These are phyloP conservation scores for Melanaphis sacchari DNA, from an alignment of 1,140 invertebrate species.

Conservation along the genomic window DNA sequence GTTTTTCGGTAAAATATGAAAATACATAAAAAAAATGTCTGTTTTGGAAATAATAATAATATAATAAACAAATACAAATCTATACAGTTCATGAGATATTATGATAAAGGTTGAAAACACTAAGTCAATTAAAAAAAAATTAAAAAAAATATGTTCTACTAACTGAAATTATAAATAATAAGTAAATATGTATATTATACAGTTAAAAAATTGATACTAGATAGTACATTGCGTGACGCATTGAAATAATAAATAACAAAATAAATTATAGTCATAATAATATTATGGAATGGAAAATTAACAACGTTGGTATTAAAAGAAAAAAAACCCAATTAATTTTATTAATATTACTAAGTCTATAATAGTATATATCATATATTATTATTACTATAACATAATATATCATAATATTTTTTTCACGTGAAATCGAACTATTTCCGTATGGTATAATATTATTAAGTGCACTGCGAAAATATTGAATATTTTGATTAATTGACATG, in stretches of 20 bases:
- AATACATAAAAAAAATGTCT: constrained; percentile 16
- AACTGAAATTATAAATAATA: neutral
- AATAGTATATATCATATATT: neutral
- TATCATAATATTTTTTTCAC: neutral
- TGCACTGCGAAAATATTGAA: constrained; percentile 14
- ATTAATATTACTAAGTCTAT: constrained; percentile 39
- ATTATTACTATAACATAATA: neutral
- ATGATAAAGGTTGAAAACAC: neutral
- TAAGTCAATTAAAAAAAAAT: neutral
- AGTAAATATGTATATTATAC: neutral
- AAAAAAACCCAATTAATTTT: neutral
- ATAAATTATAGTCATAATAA: neutral
- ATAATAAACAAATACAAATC: constrained; percentile 13
- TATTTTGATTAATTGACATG: constrained; percentile 46
- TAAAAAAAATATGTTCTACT: neutral
- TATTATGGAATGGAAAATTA: constrained; percentile 47
- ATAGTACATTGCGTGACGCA: neutral
- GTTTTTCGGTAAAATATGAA: constrained; percentile 1
- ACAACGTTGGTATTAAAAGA: neutral
- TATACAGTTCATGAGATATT: constrained; percentile 16
- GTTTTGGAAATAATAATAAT: constrained; percentile 21
- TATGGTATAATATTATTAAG: neutral
- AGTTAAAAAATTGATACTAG: neutral
- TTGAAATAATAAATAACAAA: constrained; percentile 23
- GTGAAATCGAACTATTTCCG: constrained; percentile 10